These are phyloP conservation scores for Prenolepis imparis DNA, from an alignment of 2,888 invertebrate genomes.

Conservation along the genomic window DNA sequence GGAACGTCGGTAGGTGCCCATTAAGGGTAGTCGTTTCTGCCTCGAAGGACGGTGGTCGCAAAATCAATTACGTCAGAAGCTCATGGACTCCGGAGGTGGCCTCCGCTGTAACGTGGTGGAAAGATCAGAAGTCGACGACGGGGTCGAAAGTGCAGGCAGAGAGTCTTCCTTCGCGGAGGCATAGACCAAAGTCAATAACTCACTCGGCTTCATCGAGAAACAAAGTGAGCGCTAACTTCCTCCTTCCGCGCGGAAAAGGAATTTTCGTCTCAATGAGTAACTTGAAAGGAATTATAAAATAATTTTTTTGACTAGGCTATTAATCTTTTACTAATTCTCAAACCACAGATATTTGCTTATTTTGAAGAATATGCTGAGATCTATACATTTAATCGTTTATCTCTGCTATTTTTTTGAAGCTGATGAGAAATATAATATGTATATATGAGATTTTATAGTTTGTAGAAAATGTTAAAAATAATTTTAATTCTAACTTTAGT, in stretches of 20 bases:
- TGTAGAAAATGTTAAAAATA: neutral
- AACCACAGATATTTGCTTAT: neutral
- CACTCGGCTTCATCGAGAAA: slow-evolving; percentile 63
- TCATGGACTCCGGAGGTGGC: slow-evolving; percentile 56
- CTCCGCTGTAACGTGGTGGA: slow-evolving; percentile 59
- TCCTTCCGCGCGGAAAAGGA: slow-evolving; percentile 42
- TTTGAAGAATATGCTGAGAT: neutral
- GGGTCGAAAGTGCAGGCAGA: slow-evolving; percentile 63
- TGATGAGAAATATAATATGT: neutral
- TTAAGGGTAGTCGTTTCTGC: slow-evolving; percentile 73
- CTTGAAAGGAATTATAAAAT: slow-evolving; percentile 19
- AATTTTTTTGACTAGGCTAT: neutral
- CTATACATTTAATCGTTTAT: neutral
- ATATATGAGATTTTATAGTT: neutral
- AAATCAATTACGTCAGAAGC: slow-evolving; percentile 75
- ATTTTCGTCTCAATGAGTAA: slow-evolving; percentile 28
- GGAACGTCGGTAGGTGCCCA: slow-evolving; percentile 67
- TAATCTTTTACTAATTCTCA: slow-evolving; percentile 4
- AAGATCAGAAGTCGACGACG: slow-evolving; percentile 66
- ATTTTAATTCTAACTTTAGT: neutral
- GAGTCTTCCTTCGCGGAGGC: slow-evolving; percentile 36
- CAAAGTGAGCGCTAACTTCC: slow-evolving; percentile 61
- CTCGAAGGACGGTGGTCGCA: slow-evolving; percentile 72
- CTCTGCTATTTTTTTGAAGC: neutral
- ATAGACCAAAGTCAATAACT: slow-evolving; percentile 63